These are phyloP conservation scores for Erebia ligea DNA, from an alignment of 2,888 invertebrate genomes.

Conservation along the genomic window DNA sequence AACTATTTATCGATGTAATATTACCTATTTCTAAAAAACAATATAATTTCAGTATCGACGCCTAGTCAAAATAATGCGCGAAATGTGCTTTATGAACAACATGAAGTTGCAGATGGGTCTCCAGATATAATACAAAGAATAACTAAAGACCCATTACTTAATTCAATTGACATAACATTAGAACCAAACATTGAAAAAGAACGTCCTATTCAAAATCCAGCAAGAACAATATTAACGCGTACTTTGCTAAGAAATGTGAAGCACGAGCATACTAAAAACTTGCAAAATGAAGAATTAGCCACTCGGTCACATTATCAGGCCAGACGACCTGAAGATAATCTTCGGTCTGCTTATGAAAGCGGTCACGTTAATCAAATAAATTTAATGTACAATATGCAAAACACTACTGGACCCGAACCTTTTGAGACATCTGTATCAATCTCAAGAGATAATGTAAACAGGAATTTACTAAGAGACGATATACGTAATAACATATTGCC, in stretches of 20 bases:
- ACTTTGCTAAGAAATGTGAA: too few relatives aligned
- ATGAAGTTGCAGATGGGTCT: too few relatives aligned
- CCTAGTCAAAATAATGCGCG: constrained; percentile 5
- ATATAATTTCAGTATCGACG: constrained; percentile 4
- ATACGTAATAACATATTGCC: neutral
- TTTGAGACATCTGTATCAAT: too few relatives aligned
- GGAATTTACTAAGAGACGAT: neutral
- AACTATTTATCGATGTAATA: neutral
- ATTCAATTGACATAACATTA: too few relatives aligned
- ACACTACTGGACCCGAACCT: neutral
- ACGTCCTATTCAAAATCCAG: too few relatives aligned
- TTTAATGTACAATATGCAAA: neutral
- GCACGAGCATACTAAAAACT: neutral
- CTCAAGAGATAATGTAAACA: neutral
- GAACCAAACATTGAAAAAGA: too few relatives aligned
- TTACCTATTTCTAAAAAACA: neutral
- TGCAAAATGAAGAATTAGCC: neutral
- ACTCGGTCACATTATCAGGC: neutral
- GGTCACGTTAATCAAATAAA: neutral
- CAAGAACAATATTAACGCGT: too few relatives aligned
- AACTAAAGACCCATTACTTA: too few relatives aligned
- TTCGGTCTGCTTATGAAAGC: neutral
- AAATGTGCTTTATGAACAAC: constrained; percentile 3
- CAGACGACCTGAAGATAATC: neutral
- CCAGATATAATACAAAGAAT: too few relatives aligned